Evolutionary conservation across 2,888 invertebrate species (phyloP).

Genomic region (Spialia ferax): DNA sequence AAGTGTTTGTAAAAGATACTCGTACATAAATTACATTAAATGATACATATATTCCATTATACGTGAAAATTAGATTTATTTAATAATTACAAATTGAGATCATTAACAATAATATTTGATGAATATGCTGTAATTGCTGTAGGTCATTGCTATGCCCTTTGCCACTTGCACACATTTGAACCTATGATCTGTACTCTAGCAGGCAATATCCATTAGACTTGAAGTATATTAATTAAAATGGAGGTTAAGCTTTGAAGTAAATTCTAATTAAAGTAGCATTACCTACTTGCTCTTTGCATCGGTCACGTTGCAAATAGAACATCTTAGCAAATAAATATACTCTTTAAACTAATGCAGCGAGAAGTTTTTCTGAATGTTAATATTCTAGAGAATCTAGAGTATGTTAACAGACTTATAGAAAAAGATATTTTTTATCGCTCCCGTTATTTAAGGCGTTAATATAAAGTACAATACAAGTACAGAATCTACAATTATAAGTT

Average conservation of each 20-base stretch:
- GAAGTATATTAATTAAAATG: constrained; percentile 34
- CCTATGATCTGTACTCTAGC: constrained; percentile 30
- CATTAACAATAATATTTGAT: background rate
- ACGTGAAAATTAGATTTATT: too few species aligned
- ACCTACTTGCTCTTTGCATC: constrained; percentile 14
- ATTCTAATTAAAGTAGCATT: constrained; percentile 34
- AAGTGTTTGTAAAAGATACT: too few species aligned
- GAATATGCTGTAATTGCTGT: constrained; percentile 7
- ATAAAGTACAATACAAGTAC: too few species aligned
- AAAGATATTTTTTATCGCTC: too few species aligned
- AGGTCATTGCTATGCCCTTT: background rate
- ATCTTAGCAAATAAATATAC: constrained; percentile 17
- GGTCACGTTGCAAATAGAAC: constrained; percentile 19
- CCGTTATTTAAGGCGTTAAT: too few species aligned
- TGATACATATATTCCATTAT: too few species aligned
- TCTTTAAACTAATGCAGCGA: constrained; percentile 12
- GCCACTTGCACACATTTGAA: constrained; percentile 16
- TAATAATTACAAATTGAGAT: background rate
- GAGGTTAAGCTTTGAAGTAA: constrained; percentile 30
- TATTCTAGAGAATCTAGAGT: too few species aligned
- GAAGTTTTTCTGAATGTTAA: background rate
- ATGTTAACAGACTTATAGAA: too few species aligned
- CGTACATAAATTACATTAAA: too few species aligned
- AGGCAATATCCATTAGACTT: constrained; percentile 26
- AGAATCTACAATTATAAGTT: too few species aligned